A percentile compares a stretch with the other conserved stretches of the same genome.
Evolutionary conservation across 2,888 invertebrate species (phyloP).

Genomic region (Labia minor): DNA sequence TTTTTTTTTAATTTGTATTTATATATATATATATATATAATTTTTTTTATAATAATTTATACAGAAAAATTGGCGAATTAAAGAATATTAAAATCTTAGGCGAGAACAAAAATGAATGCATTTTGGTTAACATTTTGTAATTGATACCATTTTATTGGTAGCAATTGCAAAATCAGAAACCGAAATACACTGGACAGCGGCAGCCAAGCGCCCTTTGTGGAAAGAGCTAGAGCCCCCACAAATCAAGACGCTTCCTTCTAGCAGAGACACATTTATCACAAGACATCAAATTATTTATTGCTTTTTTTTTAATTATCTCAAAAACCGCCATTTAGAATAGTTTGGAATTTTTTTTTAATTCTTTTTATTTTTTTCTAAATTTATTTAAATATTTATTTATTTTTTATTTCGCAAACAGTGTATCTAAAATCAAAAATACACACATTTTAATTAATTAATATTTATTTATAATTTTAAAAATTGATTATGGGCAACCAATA

Average conservation of each 20-base stretch:
- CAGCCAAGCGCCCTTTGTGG: background rate
- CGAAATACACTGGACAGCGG: background rate
- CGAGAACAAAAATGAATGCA: background rate
- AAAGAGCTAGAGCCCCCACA: background rate
- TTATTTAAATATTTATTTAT: background rate
- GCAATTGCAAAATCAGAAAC: background rate
- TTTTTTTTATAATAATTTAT: conserved; percentile 4
- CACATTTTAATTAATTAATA: background rate
- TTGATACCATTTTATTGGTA: background rate
- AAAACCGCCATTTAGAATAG: conserved; percentile 13
- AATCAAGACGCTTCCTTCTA: background rate
- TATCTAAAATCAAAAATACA: conserved; percentile 4
- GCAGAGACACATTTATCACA: conserved; percentile 13
- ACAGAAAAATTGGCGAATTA: conserved; percentile 13
- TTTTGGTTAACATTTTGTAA: background rate
- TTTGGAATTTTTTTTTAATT: background rate
- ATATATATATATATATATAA: conserved; percentile 1
- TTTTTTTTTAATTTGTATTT: background rate
- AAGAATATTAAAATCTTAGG: conserved; percentile 5
- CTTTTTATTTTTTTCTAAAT: background rate
- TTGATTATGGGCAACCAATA: too few relatives aligned
- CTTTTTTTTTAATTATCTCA: conserved; percentile 8
- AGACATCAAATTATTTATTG: conserved; percentile 13
- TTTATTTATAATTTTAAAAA: too few relatives aligned
- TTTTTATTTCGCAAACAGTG: conserved; percentile 7